phyloP scores from a whole-genome alignment of 2,113 vertebrate species.

The Pelecanoides urinatrix region DNA sequence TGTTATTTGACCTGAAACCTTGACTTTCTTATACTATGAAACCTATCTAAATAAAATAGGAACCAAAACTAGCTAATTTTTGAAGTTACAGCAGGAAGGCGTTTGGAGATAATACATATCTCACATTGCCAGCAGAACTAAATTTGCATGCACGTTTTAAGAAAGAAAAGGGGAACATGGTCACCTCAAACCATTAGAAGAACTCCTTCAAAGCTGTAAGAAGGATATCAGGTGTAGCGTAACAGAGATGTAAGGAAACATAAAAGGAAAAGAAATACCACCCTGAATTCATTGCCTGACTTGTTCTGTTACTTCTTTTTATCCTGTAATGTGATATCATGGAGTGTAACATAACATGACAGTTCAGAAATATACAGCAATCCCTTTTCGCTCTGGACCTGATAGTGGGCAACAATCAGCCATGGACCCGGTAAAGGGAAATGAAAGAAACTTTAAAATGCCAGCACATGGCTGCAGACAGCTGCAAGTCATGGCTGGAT shows the following conservation, averaged over 20 bases:
- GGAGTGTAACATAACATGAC: constrained; percentile 32
- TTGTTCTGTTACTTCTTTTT: constrained; percentile 34
- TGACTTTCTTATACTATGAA: neutral
- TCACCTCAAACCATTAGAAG: neutral
- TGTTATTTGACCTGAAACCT: constrained; percentile 1
- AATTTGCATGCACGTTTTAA: neutral
- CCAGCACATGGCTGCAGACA: neutral
- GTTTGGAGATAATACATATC: neutral
- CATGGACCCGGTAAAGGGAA: neutral
- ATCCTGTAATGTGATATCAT: constrained; percentile 17
- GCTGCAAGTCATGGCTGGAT: neutral
- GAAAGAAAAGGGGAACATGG: neutral
- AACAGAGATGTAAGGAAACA: neutral
- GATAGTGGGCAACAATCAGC: neutral
- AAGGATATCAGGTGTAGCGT: neutral
- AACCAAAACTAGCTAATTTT: neutral
- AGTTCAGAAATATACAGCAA: constrained; percentile 27
- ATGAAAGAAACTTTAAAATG: neutral
- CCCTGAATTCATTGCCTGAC: constrained; percentile 1
- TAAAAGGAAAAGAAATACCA: neutral
- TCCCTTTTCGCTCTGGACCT: neutral
- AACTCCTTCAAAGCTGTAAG: neutral
- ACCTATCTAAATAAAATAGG: neutral
- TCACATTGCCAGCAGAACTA: neutral
- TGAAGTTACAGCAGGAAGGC: neutral